A percentile compares a stretch with the other conserved stretches of the same genome.
Evolutionary conservation across 2,888 invertebrate species (phyloP).

Genomic region (Acleris laterana): DNA sequence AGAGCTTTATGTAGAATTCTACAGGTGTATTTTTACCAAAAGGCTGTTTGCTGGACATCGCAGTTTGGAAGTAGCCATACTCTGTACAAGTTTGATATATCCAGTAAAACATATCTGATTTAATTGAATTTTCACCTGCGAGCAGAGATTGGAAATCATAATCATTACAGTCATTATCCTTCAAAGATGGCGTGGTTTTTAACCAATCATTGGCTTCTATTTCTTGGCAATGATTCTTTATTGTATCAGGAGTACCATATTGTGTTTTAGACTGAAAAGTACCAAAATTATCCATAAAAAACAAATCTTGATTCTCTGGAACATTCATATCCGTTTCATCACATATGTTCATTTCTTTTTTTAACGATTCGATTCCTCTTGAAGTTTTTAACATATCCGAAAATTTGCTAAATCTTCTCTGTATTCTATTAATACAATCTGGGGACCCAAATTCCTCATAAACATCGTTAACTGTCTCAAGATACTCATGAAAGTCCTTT

Average conservation of each 20-base stretch:
- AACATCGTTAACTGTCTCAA: slow-evolving; percentile 68
- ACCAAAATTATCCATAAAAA: slow-evolving; percentile 58
- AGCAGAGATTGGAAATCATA: slow-evolving; percentile 64
- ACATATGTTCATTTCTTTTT: slow-evolving; percentile 68
- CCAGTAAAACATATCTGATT: slow-evolving; percentile 78
- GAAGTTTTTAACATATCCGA: slow-evolving; percentile 56
- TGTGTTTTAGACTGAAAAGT: slow-evolving; percentile 62
- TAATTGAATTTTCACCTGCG: slow-evolving; percentile 46
- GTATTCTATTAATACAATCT: slow-evolving; percentile 58
- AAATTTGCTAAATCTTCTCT: slow-evolving; percentile 57
- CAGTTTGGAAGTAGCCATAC: slow-evolving; percentile 89
- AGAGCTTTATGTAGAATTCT: slow-evolving; percentile 69
- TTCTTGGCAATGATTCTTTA: slow-evolving; percentile 57
- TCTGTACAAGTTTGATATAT: slow-evolving; percentile 91
- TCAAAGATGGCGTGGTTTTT: slow-evolving; percentile 50
- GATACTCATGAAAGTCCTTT: slow-evolving; percentile 69
- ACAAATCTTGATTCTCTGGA: slow-evolving; percentile 63
- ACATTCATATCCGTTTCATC: slow-evolving; percentile 59
- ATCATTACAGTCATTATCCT: slow-evolving; percentile 55
- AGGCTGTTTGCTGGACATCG: slow-evolving; percentile 82
- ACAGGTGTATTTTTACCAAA: slow-evolving; percentile 81
- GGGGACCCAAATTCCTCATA: slow-evolving; percentile 64
- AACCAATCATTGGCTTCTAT: slow-evolving; percentile 29
- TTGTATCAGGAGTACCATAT: slow-evolving; percentile 57
- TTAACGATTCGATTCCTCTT: slow-evolving; percentile 59